phyloP scores from a whole-genome alignment of 2,888 invertebrate species.

The Nomada fabriciana region DNA sequence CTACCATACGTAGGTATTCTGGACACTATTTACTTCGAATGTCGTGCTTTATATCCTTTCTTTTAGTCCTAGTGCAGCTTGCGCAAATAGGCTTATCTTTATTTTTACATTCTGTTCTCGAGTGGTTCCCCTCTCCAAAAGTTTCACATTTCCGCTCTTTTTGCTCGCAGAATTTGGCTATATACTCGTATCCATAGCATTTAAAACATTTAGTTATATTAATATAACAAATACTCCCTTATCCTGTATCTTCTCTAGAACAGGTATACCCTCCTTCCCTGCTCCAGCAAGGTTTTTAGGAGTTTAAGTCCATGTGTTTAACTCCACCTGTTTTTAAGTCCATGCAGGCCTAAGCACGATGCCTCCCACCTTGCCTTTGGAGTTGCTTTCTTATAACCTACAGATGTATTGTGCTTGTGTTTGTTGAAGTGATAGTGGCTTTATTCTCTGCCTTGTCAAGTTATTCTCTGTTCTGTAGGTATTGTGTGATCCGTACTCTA shows the following conservation, averaged over 20 bases:
- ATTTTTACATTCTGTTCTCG: neutral
- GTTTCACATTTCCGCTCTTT: neutral
- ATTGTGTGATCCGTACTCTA: too few species aligned
- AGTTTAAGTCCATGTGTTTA: neutral
- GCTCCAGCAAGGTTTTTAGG: too few species aligned
- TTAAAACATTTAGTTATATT: neutral
- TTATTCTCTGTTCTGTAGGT: too few species aligned
- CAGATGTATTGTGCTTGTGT: too few species aligned
- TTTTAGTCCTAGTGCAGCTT: neutral
- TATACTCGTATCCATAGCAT: conserved; percentile 2
- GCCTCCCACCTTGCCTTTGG: too few species aligned
- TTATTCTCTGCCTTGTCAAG: too few species aligned
- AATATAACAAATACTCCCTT: neutral
- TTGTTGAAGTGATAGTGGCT: too few species aligned
- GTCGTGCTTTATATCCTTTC: neutral
- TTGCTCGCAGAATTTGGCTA: neutral
- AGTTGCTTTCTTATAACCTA: too few species aligned
- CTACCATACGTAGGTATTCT: conserved; percentile 2
- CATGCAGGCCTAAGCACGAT: too few species aligned
- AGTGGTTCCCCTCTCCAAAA: neutral
- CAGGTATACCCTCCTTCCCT: neutral
- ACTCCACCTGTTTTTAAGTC: too few species aligned
- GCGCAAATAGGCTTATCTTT: neutral
- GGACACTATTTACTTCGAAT: neutral
- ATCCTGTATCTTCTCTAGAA: neutral